Evolutionary conservation across 92 coral and sea anemone species (phyloP).

Genomic region (Heteractis magnifica): DNA sequence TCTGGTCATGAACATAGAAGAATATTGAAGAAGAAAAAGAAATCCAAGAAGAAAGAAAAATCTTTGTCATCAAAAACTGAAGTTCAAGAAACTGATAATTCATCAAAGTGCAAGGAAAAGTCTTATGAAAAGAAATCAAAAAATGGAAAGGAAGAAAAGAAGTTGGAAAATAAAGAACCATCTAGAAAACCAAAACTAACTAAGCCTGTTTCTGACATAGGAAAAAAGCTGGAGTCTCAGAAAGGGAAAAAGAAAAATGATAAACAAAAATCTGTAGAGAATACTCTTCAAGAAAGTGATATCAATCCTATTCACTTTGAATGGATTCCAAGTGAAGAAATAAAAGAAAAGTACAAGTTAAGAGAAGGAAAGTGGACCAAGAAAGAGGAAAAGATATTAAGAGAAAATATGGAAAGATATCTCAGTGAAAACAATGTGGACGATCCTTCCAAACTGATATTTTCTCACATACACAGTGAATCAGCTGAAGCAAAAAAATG

Average conservation of each 20-base stretch:
- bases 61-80: not conserved
- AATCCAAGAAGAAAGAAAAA: not conserved
- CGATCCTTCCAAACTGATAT: conserved; percentile 42
- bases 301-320: not conserved
- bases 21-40: not conserved
- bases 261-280: not conserved
- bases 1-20: not conserved
- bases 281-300: not conserved
- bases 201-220: not conserved
- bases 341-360: not conserved
- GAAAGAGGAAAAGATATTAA: conserved; percentile 28
- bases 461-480: conserved; percentile 6
- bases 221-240: not conserved
- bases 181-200: not conserved
- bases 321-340: not conserved
- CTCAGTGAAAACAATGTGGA: conserved; percentile 22
- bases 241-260: not conserved
- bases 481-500: conserved; percentile 24
- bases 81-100: not conserved
- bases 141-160: not conserved
- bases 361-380: conserved; percentile 45
- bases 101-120: not conserved
- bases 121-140: not conserved
- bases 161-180: not conserved
- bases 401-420: conserved; percentile 39